Conservation (phyloP, 2,113 vertebrate species). For the Atrichornis clamosus region DNA sequence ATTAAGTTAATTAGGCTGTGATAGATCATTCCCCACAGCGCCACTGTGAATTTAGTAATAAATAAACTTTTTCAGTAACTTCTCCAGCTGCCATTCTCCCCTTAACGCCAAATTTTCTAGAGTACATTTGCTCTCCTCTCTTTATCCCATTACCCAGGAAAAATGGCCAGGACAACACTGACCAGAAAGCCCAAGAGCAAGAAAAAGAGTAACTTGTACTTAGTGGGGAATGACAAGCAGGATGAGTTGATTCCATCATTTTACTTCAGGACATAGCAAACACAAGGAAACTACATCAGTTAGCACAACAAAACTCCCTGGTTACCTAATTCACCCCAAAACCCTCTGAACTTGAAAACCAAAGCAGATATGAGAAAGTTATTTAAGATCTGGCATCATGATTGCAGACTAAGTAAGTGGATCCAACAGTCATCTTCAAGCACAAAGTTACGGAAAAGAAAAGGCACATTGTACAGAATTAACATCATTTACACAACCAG, state of each 20-base stretch:
- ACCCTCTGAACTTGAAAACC: background rate
- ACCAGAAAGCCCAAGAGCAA: background rate
- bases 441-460: background rate
- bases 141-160: background rate
- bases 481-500: constrained; percentile 2
- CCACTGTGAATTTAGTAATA: background rate
- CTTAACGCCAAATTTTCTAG: background rate
- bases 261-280: background rate
- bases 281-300: background rate
- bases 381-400: background rate
- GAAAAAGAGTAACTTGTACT: background rate
- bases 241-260: background rate
- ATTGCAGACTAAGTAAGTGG: background rate
- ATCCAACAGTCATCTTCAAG: background rate
- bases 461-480: constrained; percentile 26
- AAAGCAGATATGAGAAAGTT: background rate
- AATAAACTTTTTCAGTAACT: background rate
- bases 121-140: background rate
- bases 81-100: background rate
- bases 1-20: background rate
- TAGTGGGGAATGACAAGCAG: background rate
- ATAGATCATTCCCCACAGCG: background rate
- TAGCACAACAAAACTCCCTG: background rate
- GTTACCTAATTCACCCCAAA: background rate
- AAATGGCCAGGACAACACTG: background rate